Base-by-base conservation (phyloP, 1,140 invertebrate species). In the Trichoplusia ni region DNA sequence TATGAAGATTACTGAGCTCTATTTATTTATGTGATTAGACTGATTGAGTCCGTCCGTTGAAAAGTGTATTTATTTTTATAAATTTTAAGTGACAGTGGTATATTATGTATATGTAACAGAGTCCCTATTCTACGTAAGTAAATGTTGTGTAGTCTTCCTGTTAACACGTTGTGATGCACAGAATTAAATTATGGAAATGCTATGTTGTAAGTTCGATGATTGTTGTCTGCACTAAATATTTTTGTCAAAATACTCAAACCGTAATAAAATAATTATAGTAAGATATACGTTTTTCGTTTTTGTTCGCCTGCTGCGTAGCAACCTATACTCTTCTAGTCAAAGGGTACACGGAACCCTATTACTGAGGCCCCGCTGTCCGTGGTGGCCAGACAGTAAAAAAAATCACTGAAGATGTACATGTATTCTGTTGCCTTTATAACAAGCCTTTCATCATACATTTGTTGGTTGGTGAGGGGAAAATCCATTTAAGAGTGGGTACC, bases 141-240 rank as follows among this genome's bases (percentile, higher is more conserved):
- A 40, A 54, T 62, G n/a, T 53, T 63, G 38, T 69, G 67, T 69
- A 73, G 71, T 73, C 71, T 73, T 73, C 71, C 71, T 61, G 47
- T 68, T 65, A 44, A 58, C 42, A 27, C 35, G 54, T 53, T 65
- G 19, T 58, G 46, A 29, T 65, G 66, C 66, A 67, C 62, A 46
- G n/a, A 42, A n/a, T 25, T 40, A 31, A 44, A 21, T 37, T 8
- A 44, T 18, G 58, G 23, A 38, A 38, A 35, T 62, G n/a, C n/a
- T n/a, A 33, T 60, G 8, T 59, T 33, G 29, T 62, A 53, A 8
- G 16, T 54, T 40, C 42, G 58, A 46, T 38, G 33, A 27, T 64
- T 69, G 56, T 73, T 67, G 42, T 60, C 53, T 51, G 54, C 67
- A 69, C 62, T 25, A 56, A 64, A 64, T 40, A 67, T 38, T 58